phyloP scores from a whole-genome alignment of 2,888 invertebrate genomes.

The Pogonocherus hispidulus region DNA sequence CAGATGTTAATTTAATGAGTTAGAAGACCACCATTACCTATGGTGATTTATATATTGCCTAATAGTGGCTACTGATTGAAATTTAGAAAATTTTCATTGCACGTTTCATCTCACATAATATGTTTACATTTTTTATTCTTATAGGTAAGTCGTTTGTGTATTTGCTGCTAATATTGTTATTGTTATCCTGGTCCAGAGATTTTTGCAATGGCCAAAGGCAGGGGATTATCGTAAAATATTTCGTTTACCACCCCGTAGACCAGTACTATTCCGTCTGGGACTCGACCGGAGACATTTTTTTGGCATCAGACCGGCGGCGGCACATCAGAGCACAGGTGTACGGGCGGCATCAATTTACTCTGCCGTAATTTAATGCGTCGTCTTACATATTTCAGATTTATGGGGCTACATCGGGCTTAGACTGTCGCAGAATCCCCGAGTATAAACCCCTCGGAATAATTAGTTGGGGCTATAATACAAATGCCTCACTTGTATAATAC shows the following conservation, averaged over 20 bases:
- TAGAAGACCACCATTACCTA: no score
- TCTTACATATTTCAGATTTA: slow-evolving; percentile 63
- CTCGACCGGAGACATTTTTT: slow-evolving; percentile 33
- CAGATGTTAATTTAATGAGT: no score
- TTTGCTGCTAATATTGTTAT: no score
- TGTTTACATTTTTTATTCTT: no score
- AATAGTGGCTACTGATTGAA: no score
- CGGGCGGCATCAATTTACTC: slow-evolving; percentile 58
- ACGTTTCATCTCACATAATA: no score
- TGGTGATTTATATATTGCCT: no score
- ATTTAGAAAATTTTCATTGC: no score
- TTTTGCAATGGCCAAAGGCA: no score
- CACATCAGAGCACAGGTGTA: slow-evolving; percentile 49
- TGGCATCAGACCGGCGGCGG: slow-evolving; percentile 38
- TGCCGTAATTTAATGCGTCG: slow-evolving; percentile 60
- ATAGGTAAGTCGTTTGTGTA: no score
- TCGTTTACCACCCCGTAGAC: slow-evolving; percentile 21
- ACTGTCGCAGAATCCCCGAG: slow-evolving; percentile 44
- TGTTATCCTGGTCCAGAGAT: no score
- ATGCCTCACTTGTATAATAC: slow-evolving; percentile 31
- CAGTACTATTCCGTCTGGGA: not conserved
- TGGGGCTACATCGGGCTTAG: slow-evolving; percentile 50
- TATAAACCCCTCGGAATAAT: slow-evolving; percentile 38
- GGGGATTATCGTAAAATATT: not conserved
- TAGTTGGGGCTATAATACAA: slow-evolving; percentile 37